These are phyloP conservation scores for Zingel zingel DNA, from an alignment of 2,113 vertebrate genomes.

Conservation along the genomic window DNA sequence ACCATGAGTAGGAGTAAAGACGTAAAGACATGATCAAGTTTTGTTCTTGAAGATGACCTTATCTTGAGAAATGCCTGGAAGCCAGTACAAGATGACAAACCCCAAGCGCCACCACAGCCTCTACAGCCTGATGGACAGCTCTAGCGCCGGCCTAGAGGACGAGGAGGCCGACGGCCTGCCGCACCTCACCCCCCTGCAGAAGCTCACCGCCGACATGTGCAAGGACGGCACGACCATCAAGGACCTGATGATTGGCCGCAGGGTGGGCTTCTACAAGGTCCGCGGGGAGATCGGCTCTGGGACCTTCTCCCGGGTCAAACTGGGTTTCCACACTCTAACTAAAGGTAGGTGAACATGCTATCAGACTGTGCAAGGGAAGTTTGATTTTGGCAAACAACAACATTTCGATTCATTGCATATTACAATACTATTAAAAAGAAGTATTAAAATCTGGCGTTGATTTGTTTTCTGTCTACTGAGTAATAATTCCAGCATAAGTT, in stretches of 20 bases:
- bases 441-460: background rate
- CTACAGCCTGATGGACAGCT: constrained; percentile 85
- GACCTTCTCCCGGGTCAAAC: constrained; percentile 96
- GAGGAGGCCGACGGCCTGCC: constrained; percentile 66
- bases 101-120: constrained; percentile 56
- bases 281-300: constrained; percentile 94
- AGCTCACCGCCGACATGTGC: constrained; percentile 90
- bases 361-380: background rate
- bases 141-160: constrained; percentile 68
- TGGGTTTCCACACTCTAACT: constrained; percentile 93
- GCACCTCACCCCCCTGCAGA: constrained; percentile 89
- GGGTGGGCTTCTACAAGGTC: constrained; percentile 94
- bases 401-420: too few species aligned
- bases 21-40: background rate
- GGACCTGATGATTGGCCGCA: constrained; percentile 92
- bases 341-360: constrained; percentile 86
- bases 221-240: constrained; percentile 90
- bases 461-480: background rate
- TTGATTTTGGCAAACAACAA: too few species aligned
- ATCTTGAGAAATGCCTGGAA: constrained; percentile 63
- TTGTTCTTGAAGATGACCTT: constrained; percentile 14
- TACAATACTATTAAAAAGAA: background rate
- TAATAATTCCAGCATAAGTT: too few species aligned
- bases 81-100: constrained; percentile 51
- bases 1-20: too few species aligned